Evolutionary conservation across 1,140 invertebrate species (phyloP), one percentile per base, ranked within the genome.

Genomic region (Drosophila carrolli): DNA sequence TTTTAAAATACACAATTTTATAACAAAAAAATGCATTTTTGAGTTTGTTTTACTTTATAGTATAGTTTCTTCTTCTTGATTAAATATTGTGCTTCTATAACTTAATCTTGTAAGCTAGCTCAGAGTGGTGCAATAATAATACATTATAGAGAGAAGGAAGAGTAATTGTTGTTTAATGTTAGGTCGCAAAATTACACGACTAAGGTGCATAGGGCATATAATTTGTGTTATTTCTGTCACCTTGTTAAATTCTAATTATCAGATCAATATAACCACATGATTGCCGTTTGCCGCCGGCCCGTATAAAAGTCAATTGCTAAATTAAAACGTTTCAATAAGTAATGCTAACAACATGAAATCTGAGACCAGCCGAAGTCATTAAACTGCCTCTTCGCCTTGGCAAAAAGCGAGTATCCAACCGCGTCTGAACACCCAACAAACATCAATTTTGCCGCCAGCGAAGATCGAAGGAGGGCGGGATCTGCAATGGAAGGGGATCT

Each of bases 311-410:
- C 76, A 75, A 67, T 82, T 75, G 59, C 46, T 66, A 76, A 75
- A 75, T 75, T 75, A 67, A 75, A 78, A 82, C 82, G 82, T 85
- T 85, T 85, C 83, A 86, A 85, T 85, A 85, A 75, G 70, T 72
- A 56, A 78, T 72, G 65, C 78, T 88, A 85, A 88, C 82, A 61
- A 81, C 61, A 57, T 59, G 61, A 54, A 46, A 60, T 40, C 58
- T 50, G 54, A 48, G 65, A 67, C 41, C 53, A 67, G 35, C 23
- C 19, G 43, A 37, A 58, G 43, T 51, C 41, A 61, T 66, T 75
- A 74, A 38, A 43, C 27, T 19, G 35, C 27, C 46, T 29, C 16
- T 44, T 37, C 32, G 13, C 35, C 32, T 32, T 32, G 29, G 27
- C 48, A 29, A n/a, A 68, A 54, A 38, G 8, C 44, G 23, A 32